Evolutionary conservation across 2,888 invertebrate species (phyloP).

Genomic region (Eupithecia insigniata): DNA sequence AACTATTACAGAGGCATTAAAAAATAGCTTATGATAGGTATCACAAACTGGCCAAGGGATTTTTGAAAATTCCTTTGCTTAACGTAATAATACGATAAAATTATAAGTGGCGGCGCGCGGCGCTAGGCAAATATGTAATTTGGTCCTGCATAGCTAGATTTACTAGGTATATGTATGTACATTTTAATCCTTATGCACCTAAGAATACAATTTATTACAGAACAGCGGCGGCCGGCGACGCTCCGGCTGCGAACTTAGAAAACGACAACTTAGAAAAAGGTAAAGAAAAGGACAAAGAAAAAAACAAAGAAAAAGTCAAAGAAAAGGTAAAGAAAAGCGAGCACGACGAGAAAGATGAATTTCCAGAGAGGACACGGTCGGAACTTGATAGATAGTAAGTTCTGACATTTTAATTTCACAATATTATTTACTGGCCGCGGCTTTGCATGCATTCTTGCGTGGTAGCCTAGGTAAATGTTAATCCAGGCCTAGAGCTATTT

Average conservation of each 20-base stretch:
- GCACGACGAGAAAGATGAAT: background rate
- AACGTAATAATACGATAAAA: too few relatives aligned
- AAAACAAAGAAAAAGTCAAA: conserved; percentile 36
- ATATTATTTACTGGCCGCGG: too few relatives aligned
- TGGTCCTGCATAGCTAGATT: background rate
- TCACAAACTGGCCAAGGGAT: too few relatives aligned
- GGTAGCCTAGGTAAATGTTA: too few relatives aligned
- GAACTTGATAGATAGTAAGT: conserved; percentile 28
- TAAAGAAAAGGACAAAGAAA: conserved; percentile 3
- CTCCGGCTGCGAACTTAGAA: conserved; percentile 36
- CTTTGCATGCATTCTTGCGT: too few relatives aligned
- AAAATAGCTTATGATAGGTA: too few relatives aligned
- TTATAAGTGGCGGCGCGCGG: too few relatives aligned
- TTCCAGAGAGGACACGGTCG: conserved; percentile 14
- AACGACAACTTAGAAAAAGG: conserved; percentile 45
- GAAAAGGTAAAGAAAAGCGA: background rate
- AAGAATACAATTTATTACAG: conserved; percentile 20
- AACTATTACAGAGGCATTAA: too few relatives aligned
- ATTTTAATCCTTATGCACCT: background rate
- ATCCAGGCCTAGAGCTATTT: too few relatives aligned
- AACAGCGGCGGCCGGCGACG: conserved; percentile 48
- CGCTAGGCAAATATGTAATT: too few relatives aligned
- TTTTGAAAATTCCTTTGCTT: too few relatives aligned
- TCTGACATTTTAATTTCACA: background rate
- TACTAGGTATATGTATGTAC: too few relatives aligned